phyloP scores from a whole-genome alignment of 2,797 vertebrate species.

The Siniperca undulata region DNA sequence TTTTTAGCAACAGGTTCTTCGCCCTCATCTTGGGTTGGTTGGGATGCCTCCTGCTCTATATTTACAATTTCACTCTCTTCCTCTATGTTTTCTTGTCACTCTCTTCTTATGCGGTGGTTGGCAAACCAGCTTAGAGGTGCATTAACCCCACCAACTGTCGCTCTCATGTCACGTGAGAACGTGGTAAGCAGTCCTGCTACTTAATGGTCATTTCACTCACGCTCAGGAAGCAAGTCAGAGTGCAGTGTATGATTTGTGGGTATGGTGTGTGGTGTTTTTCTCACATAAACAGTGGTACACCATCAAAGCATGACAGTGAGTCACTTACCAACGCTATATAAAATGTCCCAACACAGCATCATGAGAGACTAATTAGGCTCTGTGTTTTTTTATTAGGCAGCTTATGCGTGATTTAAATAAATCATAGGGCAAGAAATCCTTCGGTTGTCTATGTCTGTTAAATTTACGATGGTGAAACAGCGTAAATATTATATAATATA shows the following conservation, averaged over 20 bases:
- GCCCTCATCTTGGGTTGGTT: too few relatives aligned
- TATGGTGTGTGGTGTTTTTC: background rate
- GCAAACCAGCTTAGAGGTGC: too few relatives aligned
- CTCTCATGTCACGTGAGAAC: too few relatives aligned
- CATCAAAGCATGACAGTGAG: conserved; percentile 23
- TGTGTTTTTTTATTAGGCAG: conserved; percentile 21
- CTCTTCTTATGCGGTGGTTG: too few relatives aligned
- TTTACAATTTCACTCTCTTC: too few relatives aligned
- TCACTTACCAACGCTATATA: background rate
- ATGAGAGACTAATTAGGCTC: conserved; percentile 16
- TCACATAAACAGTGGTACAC: background rate
- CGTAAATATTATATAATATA: background rate
- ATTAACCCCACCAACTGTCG: too few relatives aligned
- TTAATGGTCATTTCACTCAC: background rate
- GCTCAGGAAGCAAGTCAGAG: background rate
- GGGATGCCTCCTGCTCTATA: too few relatives aligned
- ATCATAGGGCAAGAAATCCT: conserved; percentile 1
- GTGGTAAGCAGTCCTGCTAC: too few relatives aligned
- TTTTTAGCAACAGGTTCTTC: too few relatives aligned
- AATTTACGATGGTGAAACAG: background rate
- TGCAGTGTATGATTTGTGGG: background rate
- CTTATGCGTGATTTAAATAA: conserved; percentile 10
- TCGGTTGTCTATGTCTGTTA: background rate
- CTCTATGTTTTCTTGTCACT: too few relatives aligned
- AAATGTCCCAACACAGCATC: conserved; percentile 28